Evolutionary conservation across 2,888 invertebrate species (phyloP), one percentile per base, ranked within the genome.

Genomic region (Tenthredo distinguenda): DNA sequence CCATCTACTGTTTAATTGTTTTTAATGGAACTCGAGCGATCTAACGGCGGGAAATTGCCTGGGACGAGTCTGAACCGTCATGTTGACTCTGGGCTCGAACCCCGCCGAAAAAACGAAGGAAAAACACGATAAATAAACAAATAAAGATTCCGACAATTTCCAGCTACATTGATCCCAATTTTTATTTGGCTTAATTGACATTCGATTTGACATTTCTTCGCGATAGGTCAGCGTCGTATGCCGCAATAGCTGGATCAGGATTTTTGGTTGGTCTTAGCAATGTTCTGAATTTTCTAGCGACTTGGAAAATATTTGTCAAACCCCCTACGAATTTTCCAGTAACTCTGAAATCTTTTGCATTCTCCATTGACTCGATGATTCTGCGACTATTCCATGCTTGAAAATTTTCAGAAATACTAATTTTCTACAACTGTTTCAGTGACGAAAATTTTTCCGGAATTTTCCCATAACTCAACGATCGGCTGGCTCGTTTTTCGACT

Each of bases 31-130:
- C 72, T 10, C 4, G 10, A 43, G 34, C 37, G 37, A 26, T 31
- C 15, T 68, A 26, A 18, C 15, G 31, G 37, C n/a, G 71, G 71
- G 71, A 71, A 71, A 71, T 71, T 71, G 71, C 34, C 71, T 71
- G 34, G 21, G 71, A 71, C n/a, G 15, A 34, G 37, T 37, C 31
- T 62, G 3, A 9, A 71, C 71, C 7, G 37, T 37, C 34, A 6
- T 37, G n/a, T 31, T 71, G 71, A 31, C 37, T 31, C 37, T 71
- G 12, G 37, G 15, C 37, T 71, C 71, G 10, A 62, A 62, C 2
- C 12, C 10, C 10, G 4, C 3, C 7, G 15, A 71, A 34, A 68
- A 50, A n/a, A n/a, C n/a, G n/a, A 12, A 43, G 10, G 1, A 47
- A 15, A 37, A 85, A 18, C 2, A 62, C 9, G 21, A 62, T 47